These are phyloP conservation scores for Nothobranchius kuhntae DNA, from an alignment of 2,113 vertebrate species.

Conservation along the genomic window DNA sequence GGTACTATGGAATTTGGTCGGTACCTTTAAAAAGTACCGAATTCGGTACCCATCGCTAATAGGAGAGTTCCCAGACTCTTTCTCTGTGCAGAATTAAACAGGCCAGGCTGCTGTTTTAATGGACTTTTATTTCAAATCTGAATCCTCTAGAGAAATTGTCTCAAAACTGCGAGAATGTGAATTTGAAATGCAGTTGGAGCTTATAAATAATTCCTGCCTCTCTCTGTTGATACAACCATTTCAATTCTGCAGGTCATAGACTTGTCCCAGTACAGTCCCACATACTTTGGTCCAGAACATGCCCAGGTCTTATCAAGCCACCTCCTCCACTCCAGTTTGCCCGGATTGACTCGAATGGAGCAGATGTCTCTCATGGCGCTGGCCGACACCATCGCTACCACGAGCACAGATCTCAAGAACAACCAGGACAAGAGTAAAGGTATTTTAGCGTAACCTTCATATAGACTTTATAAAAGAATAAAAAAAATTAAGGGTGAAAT, in stretches of 20 bases:
- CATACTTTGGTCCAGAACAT: conserved; percentile 94
- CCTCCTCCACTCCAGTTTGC: conserved; percentile 93
- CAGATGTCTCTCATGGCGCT: conserved; percentile 98
- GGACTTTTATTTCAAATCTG: neutral
- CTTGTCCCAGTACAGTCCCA: conserved; percentile 91
- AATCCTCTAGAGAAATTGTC: too few relatives aligned
- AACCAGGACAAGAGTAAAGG: conserved; percentile 89
- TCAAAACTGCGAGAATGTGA: neutral
- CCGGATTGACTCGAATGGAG: conserved; percentile 93
- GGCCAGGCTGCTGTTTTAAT: neutral
- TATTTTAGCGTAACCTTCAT: conserved; percentile 55
- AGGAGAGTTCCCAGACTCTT: too few relatives aligned
- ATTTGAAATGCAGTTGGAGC: too few relatives aligned
- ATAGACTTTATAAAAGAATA: too few relatives aligned
- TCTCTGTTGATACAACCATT: neutral
- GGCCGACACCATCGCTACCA: conserved; percentile 94
- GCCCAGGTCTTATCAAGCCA: conserved; percentile 93
- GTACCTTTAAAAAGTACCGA: too few relatives aligned
- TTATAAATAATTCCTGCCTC: neutral
- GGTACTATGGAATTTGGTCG: too few relatives aligned
- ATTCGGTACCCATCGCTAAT: too few relatives aligned
- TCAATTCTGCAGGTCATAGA: conserved; percentile 80
- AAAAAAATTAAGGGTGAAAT: too few relatives aligned
- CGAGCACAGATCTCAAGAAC: conserved; percentile 93
- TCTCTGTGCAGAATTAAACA: too few relatives aligned